A percentile compares a stretch with the other conserved stretches of the same genome.
Evolutionary conservation across 2,888 invertebrate species (phyloP).

Genomic region (Ochropleura leucogaster): DNA sequence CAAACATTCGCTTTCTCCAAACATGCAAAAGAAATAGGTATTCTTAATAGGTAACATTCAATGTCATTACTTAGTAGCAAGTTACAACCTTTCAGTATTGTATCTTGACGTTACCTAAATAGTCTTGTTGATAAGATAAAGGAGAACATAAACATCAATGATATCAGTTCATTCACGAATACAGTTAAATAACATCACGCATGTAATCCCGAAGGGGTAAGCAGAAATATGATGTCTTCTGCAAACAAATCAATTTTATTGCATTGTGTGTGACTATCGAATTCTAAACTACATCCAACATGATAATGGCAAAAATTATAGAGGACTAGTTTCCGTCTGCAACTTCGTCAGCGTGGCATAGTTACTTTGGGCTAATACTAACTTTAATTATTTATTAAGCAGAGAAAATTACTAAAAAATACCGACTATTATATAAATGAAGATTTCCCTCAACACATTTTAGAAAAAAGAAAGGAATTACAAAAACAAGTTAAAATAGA

Average conservation of each 20-base stretch:
- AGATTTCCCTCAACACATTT: slow-evolving; percentile 13
- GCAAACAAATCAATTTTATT: neutral
- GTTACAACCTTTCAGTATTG: neutral
- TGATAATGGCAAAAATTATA: too few relatives aligned
- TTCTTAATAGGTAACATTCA: neutral
- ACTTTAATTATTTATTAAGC: neutral
- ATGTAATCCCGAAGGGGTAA: neutral
- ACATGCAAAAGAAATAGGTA: neutral
- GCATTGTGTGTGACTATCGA: too few relatives aligned
- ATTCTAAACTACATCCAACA: too few relatives aligned
- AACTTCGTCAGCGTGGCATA: too few relatives aligned
- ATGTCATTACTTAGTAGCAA: neutral
- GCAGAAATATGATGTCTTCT: neutral
- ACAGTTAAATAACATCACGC: neutral
- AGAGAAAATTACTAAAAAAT: slow-evolving; percentile 7
- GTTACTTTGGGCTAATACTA: too few relatives aligned
- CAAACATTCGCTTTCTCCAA: neutral
- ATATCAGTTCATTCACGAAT: neutral
- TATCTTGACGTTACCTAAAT: neutral
- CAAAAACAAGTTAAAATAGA: slow-evolving; percentile 13
- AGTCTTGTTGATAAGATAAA: slow-evolving; percentile 4
- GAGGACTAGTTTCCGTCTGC: too few relatives aligned
- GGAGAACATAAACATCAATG: slow-evolving; percentile 1
- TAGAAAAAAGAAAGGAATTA: slow-evolving; percentile 16
- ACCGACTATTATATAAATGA: neutral